Conservation (phyloP, 2,888 invertebrate genomes). For the Hypsopygia costalis region DNA sequence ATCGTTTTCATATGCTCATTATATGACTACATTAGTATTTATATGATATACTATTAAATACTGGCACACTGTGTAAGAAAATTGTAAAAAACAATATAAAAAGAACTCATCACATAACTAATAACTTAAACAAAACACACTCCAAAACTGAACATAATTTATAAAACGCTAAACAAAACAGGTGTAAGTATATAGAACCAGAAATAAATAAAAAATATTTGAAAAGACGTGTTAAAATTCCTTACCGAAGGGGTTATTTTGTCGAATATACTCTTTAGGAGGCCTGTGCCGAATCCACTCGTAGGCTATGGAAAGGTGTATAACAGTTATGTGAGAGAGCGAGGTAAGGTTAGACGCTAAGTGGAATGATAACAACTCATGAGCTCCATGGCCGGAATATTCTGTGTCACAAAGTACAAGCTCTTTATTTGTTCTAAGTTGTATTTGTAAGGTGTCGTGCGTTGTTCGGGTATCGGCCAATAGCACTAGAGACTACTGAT, state of each 20-base stretch:
- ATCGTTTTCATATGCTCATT: conserved; percentile 62
- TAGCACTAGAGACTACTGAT: conserved; percentile 78
- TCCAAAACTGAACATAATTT: conserved; percentile 52
- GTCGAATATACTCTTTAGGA: conserved; percentile 82
- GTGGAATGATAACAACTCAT: conserved; percentile 66
- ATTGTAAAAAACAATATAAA: conserved; percentile 39
- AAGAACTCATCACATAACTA: conserved; percentile 54
- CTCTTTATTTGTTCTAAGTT: conserved; percentile 76
- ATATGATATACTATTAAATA: conserved; percentile 61
- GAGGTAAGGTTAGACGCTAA: conserved; percentile 66
- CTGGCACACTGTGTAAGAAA: conserved; percentile 72
- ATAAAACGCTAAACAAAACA: conserved; percentile 60
- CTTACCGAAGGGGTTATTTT: conserved; percentile 82
- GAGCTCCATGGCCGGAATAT: conserved; percentile 60
- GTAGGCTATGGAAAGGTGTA: conserved; percentile 80
- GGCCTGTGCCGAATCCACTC: conserved; percentile 81
- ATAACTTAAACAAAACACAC: conserved; percentile 56
- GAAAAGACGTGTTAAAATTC: conserved; percentile 79
- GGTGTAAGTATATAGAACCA: conserved; percentile 53
- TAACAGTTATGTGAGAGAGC: conserved; percentile 78
- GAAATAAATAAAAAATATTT: conserved; percentile 59
- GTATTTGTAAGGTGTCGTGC: conserved; percentile 75
- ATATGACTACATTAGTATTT: conserved; percentile 63
- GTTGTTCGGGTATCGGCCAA: conserved; percentile 75
- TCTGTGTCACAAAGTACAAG: conserved; percentile 81